phyloP scores from a whole-genome alignment of 2,113 vertebrate genomes.

The Ranitomeya imitator region DNA sequence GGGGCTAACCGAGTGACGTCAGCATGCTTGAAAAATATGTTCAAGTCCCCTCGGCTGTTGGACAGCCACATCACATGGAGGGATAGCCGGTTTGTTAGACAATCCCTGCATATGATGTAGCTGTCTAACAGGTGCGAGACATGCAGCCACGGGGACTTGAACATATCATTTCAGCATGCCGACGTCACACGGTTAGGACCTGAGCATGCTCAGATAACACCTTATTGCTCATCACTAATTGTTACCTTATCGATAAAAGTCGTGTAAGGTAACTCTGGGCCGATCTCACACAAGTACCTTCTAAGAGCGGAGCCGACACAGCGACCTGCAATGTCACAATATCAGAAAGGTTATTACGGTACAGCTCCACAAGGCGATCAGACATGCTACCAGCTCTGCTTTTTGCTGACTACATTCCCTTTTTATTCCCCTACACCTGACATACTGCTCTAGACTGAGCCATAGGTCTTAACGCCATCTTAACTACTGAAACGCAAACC shows the following conservation, averaged over 20 bases:
- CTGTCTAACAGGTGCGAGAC: no score
- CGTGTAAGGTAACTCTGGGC: neutral
- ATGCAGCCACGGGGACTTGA: no score
- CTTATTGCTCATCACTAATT: no score
- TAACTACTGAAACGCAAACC: constrained; percentile 20
- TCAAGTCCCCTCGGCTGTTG: no score
- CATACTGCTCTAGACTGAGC: neutral
- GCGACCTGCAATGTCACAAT: neutral
- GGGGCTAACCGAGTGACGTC: no score
- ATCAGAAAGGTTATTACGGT: neutral
- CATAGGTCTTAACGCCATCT: neutral
- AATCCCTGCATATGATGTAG: no score
- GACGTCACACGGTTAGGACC: no score
- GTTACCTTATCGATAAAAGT: neutral
- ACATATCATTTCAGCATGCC: no score
- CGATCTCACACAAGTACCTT: neutral
- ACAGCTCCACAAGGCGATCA: neutral
- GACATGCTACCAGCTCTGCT: neutral
- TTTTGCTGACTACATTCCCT: neutral
- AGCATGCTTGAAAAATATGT: no score
- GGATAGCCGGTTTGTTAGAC: no score
- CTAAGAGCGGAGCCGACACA: neutral
- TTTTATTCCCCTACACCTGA: neutral
- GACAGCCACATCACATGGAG: no score
- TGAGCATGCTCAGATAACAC: no score